Base-by-base conservation (phyloP, 1,140 invertebrate species). In the Bombus confusus region DNA sequence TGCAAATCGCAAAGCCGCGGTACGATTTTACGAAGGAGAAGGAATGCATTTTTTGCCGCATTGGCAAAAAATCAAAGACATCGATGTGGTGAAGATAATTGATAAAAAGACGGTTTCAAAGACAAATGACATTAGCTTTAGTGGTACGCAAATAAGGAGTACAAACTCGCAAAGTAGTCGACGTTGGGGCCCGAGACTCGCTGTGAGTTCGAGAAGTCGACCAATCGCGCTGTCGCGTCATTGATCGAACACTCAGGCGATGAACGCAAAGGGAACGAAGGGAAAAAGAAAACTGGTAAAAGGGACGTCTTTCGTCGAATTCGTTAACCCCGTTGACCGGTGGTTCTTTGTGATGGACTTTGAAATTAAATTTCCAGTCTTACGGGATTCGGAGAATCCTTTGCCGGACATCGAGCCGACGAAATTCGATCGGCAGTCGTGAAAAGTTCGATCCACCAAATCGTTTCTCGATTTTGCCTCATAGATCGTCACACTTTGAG, bases 361-460 rank as follows among this genome's bases (percentile, higher is more conserved):
- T 47, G 86, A 83, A 90, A 91, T 90, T 72, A 90, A 91, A 91
- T 87, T 92, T 89, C 90, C 77, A 86, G 81, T 85, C 69, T 77
- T 83, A 80, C 83, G 83, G 83, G 91, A 90, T 92, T 79, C 85
- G 13, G 68, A 72, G 83, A 91, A 89, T 90, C 85, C 88, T 86
- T 80, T 87, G 83, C 25, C 78, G 62, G 85, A 78, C 73, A 77
- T 79, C 89, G 76, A 71, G 74, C 66, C 68, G 82, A 64, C 66
- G 80, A 81, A 92, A 92, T 89, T 92, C 87, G 83, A 91, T 89
- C 88, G 86, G 83, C 86, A 90, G 90, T 91, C 83, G 82, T 78
- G 82, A 73, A 57, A 73, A 77, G 31, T 37, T 71, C 76, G 72
- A 37, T 39, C 41, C 28, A 43, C 79, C 39, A 28, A 34, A 31